Conservation (phyloP, 2,888 invertebrate species). For the Cerceris ruficornis region DNA sequence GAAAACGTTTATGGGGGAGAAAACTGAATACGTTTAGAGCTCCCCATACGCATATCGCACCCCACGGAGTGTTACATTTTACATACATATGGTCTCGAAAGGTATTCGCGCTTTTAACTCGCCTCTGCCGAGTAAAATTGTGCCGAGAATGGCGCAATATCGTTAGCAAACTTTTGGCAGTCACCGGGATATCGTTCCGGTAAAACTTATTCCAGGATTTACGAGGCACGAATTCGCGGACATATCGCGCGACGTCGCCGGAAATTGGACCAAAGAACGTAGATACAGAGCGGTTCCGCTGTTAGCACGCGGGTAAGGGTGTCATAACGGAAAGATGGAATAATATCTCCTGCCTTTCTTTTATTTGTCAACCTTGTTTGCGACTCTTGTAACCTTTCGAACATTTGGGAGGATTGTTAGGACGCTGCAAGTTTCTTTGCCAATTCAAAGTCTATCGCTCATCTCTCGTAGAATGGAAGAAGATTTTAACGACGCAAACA, state of each 20-base stretch:
- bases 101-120: conserved; percentile 18
- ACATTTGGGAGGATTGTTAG: too few relatives aligned
- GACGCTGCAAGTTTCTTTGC: too few relatives aligned
- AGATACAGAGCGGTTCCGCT: background rate
- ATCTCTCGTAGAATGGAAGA: too few relatives aligned
- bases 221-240: background rate
- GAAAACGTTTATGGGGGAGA: background rate
- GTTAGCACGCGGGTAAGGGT: too few relatives aligned
- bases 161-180: conserved; percentile 5
- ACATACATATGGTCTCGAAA: conserved; percentile 28
- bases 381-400: too few relatives aligned
- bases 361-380: too few relatives aligned
- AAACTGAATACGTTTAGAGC: conserved; percentile 1
- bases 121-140: conserved; percentile 14
- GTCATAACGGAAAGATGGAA: too few relatives aligned
- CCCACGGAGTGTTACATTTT: conserved; percentile 36
- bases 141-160: background rate
- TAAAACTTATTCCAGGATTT: background rate
- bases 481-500: too few relatives aligned
- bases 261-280: background rate
- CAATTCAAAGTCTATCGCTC: too few relatives aligned
- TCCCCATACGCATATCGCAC: conserved; percentile 17
- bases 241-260: background rate
- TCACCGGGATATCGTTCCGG: background rate
- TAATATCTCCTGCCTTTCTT: too few relatives aligned